Evolutionary conservation across 2,113 vertebrate species (phyloP).

Genomic region (Microcebus murinus): DNA sequence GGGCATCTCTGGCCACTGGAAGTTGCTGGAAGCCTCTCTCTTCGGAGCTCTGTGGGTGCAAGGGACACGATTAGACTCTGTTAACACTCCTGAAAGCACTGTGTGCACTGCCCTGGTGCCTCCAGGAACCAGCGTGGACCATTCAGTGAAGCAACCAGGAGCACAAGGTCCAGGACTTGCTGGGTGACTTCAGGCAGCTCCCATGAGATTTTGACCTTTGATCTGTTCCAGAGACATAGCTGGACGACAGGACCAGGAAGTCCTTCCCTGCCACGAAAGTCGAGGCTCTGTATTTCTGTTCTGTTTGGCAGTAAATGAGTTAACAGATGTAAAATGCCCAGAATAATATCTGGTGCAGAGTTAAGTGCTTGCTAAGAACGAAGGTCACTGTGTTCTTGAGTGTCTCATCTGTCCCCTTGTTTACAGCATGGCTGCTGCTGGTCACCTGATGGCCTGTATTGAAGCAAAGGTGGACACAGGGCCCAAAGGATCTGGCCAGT

Average conservation of each 20-base stretch:
- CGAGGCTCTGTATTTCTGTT: not conserved
- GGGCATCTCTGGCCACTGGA: too few relatives aligned
- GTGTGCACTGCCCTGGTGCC: too few relatives aligned
- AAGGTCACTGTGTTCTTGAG: not conserved
- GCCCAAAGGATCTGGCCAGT: not conserved
- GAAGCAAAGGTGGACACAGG: not conserved
- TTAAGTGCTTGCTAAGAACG: not conserved
- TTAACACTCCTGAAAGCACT: not conserved
- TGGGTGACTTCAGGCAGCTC: not conserved
- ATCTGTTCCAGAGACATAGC: accelerated
- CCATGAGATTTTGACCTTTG: not conserved
- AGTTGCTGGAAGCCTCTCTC: not conserved
- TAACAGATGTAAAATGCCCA: not conserved
- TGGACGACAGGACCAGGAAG: not conserved
- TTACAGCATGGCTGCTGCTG: not conserved
- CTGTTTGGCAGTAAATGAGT: not conserved
- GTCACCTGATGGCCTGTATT: not conserved
- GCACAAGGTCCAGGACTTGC: too few relatives aligned
- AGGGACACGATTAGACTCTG: too few relatives aligned
- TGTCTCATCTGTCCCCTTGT: not conserved
- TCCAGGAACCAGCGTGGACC: not conserved
- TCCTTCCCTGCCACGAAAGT: too few relatives aligned
- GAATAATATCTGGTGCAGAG: accelerated
- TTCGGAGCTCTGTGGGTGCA: not conserved
- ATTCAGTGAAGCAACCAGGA: not conserved